Base-by-base conservation (phyloP, 2,888 invertebrate species). In the Orthosia gracilis region DNA sequence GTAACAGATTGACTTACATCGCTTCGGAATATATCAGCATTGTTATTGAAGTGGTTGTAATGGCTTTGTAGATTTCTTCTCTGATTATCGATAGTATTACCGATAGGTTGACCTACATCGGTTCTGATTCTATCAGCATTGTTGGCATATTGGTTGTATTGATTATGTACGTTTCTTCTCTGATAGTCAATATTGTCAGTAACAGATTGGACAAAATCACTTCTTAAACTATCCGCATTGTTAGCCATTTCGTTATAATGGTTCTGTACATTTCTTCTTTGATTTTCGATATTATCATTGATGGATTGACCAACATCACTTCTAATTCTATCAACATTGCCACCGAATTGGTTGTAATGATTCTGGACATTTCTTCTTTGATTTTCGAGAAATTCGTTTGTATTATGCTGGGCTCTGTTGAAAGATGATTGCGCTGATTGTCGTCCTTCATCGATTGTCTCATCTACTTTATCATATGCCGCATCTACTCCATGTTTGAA, bases 401-500 rank as follows among this genome's bases (percentile, higher is more conserved):
- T 12, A 45, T 54, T 81, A 64, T 69, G 69, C 68, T 76, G 68
- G 1, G 62, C 49, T 18, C 26, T 55, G 21, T 74, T 23, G 12
- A 61, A 26, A 15, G 76, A 76, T 13, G 66, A 68, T 58, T 64
- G 63, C 15, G 50, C 50, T 21, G 57, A 45, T 18, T 63, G 52
- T 21, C n/a, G 31, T 0, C 49, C 40, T 58, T 68, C 66, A 31
- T 54, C 40, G 4, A 68, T 17, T 45, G 21, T 26, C 0, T 84
- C 69, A 47, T 67, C 47, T 5, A 82, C 31, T 47, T 76, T 79
- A 26, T 82, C 71, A 7, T 73, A 68, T 18, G 52, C 65, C 23
- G 68, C 49, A 59, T 79, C 45, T 57, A 73, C 11, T 57, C 82
- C 83, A 49, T 72, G 77, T 49, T 58, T 31, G 1, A 69, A 65